phyloP scores from a whole-genome alignment of 2,797 vertebrate species.

The Malacoctenus gilli region DNA sequence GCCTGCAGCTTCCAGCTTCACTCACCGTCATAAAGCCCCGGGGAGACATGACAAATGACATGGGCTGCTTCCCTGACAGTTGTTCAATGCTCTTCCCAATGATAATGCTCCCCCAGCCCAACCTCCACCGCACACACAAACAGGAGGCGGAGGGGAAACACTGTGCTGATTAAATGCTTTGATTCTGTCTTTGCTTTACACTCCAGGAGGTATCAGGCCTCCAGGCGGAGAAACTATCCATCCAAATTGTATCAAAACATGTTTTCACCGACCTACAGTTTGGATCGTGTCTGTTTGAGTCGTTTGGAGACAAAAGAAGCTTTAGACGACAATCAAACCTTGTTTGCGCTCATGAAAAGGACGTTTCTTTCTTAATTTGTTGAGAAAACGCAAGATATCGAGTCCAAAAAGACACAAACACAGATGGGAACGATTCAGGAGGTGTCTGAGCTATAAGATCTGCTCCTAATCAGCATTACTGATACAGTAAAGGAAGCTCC shows the following conservation, averaged over 20 bases:
- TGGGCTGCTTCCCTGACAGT: conserved; percentile 72
- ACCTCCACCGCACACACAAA: conserved; percentile 36
- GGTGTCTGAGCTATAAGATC: too few species aligned
- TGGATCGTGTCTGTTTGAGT: background rate
- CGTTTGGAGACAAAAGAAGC: background rate
- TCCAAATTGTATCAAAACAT: background rate
- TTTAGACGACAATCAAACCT: background rate
- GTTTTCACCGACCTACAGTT: background rate
- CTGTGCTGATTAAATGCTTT: conserved; percentile 46
- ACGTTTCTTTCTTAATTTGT: too few species aligned
- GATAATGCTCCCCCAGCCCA: conserved; percentile 53
- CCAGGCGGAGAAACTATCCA: conserved; percentile 25
- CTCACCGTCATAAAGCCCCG: conserved; percentile 64
- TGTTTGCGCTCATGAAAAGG: background rate
- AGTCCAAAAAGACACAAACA: too few species aligned
- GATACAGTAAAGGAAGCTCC: too few species aligned
- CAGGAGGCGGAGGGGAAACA: conserved; percentile 42
- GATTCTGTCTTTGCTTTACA: conserved; percentile 13
- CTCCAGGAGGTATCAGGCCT: background rate
- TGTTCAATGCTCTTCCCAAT: conserved; percentile 75
- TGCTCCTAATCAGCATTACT: too few species aligned
- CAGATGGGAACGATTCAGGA: too few species aligned
- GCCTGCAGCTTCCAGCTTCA: conserved; percentile 56
- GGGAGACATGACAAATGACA: conserved; percentile 79
- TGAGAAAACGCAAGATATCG: too few species aligned